phyloP scores from a whole-genome alignment of 2,888 invertebrate species.

The Aphodius sticticus region DNA sequence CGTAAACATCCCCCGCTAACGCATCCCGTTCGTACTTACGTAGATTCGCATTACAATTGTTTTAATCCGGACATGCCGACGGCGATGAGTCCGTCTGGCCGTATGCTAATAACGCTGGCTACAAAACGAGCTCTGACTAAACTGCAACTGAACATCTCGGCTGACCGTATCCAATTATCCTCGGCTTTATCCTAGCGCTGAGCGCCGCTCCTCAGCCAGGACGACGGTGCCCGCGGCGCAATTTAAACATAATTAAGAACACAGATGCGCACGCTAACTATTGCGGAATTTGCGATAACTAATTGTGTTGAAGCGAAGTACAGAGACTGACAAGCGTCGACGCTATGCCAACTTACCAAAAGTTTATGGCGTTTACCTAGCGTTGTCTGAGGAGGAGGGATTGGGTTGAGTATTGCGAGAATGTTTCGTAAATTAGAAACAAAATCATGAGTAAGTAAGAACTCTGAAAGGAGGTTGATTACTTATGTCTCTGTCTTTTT shows the following conservation, averaged over 20 bases:
- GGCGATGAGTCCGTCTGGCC: not conserved
- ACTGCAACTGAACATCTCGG: not conserved
- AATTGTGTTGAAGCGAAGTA: not conserved
- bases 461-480: too few species aligned
- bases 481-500: too few species aligned
- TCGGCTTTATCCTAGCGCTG: not conserved
- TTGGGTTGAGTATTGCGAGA: too few species aligned
- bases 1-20: not conserved
- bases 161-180: not conserved
- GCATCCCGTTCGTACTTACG: not conserved
- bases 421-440: too few species aligned
- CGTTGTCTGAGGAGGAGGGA: not conserved
- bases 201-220: not conserved
- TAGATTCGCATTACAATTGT: not conserved
- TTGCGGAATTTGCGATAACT: not conserved
- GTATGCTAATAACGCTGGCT: not conserved
- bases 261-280: not conserved
- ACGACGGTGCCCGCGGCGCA: not conserved
- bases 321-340: not conserved
- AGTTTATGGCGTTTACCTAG: not conserved
- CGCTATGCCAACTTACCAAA: not conserved
- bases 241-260: constrained; percentile 4
- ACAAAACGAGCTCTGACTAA: not conserved
- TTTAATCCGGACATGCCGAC: not conserved
- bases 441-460: too few species aligned